Evolutionary conservation across 2,797 vertebrate species (phyloP), one percentile per base, ranked within the genome.

Genomic region (Enteromius thamalakanensis): DNA sequence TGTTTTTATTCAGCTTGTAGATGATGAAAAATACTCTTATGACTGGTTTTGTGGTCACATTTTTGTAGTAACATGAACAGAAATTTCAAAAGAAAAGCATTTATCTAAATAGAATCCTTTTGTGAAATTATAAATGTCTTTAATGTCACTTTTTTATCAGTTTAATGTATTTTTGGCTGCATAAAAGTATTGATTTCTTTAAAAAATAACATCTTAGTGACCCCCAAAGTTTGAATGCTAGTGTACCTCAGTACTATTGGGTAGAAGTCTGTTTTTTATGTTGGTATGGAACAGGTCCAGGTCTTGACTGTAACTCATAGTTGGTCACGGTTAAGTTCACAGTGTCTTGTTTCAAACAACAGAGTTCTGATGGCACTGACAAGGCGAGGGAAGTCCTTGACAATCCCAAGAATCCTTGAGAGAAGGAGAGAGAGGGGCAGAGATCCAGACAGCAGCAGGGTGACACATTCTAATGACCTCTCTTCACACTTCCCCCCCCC

Each of bases 401-500:
- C 77, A 81, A 78, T 86, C 80, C 64, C 60, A 86, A 74, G 80
- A 85, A 82, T 86, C 80, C 68, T 76, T 88, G 62, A 80, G 58
- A 80, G 67, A 78, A 37, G 9, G 51, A 32, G n/a, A 71, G 7
- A 58, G 81, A 40, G 15, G 42, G 29, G 21, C 49, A 53, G 83
- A 19, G 58, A 67, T 15, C 29, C 79, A 89, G 84, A 86, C 84
- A 84, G 87, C 86, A 84, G 90, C 71, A 29, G 83, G 45, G 80
- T 78, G 84, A 87, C 87, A 87, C 84, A 76, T 79, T 88, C 77
- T 86, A 84, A 89, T 83, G 79, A 84, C 42, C 84, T 79, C 45
- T 42, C 51, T 34, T 69, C 45, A 64, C 45, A 68, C 49, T n/a
- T 5, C 9, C 2, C 17, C 55, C 15, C 12, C 1, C 17, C 64